Base-by-base conservation (phyloP, 2,113 vertebrate species). In the Triplophysa dalaica region DNA sequence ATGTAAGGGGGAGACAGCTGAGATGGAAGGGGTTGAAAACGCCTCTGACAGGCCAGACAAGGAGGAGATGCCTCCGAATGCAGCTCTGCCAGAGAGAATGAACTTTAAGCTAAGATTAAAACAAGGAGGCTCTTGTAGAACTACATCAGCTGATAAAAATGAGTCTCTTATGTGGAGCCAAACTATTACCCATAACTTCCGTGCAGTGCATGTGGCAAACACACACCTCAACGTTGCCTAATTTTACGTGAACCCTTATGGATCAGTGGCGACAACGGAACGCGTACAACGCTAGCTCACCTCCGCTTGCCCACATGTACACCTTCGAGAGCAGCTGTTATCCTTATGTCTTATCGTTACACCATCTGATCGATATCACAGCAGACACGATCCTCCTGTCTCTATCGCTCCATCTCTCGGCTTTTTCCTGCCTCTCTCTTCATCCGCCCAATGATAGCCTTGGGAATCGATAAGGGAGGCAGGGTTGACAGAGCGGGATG, bases 351-450 rank as follows among this genome's bases (percentile, higher is more conserved):
- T 56, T 45, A 69, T 68, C 72, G 16, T 50, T 63, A 75, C 73
- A 75, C 60, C 38, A 75, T 75, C 73, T 63, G 58, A 75, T 75
- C 73, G 10, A 78, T 78, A 38, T 62, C 22, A 19, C 50, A 41
- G 48, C 65, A 50, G 45, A 38, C 61, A 77, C 9, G 11, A 58
- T 69, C 65, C 33, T 45, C 9, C 54, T 69, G 21, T 24, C 50
- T 74, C 29, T 66, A 72, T 64, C 78, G 41, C 17, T 73, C 48
- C 62, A 64, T 74, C 70, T 65, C 62, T 41, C 29, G n/a, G 33
- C 61, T 67, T 63, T 50, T 75, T 48, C 58, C 72, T 75, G 73
- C 73, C 68, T 48, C 22, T 45, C 22, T 75, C 72, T 63, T n/a
- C 2, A 75, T 74, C 33, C 33, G 0, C 12, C 41, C 58, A 75